Evolutionary conservation across 2,888 invertebrate genomes (phyloP).

Genomic region (Ctenicera cuprea): DNA sequence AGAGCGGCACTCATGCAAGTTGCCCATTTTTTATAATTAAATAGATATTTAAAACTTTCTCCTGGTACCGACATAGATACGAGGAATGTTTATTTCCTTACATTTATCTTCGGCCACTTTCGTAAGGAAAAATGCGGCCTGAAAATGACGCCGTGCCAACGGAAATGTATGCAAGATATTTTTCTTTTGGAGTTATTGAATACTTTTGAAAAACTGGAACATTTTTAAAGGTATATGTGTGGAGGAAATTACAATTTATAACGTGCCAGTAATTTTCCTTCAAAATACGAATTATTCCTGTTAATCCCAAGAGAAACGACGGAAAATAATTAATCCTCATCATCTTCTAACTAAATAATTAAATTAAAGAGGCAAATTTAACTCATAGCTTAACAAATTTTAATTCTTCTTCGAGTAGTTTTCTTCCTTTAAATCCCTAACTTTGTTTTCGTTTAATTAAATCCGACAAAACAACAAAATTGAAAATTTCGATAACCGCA

Average conservation of each 20-base stretch:
- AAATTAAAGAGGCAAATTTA: no score
- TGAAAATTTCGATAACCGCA: not conserved
- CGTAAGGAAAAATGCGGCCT: conserved; percentile 10
- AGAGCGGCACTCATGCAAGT: conserved; percentile 22
- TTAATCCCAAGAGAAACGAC: no score
- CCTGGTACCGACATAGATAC: conserved; percentile 19
- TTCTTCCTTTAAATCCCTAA: no score
- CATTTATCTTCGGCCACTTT: conserved; percentile 6
- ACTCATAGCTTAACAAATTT: no score
- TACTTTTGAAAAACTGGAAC: not conserved
- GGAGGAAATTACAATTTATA: not conserved
- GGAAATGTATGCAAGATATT: conserved; percentile 30
- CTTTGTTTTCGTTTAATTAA: no score
- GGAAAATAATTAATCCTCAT: no score
- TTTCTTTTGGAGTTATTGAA: conserved; percentile 25
- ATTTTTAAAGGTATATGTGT: not conserved
- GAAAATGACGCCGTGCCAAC: conserved; percentile 16
- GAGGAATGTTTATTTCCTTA: conserved; percentile 10
- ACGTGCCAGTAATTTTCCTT: not conserved
- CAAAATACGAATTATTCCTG: no score
- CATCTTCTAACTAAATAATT: no score
- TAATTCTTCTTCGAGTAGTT: no score
- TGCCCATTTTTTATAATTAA: conserved; percentile 27
- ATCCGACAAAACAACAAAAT: not conserved
- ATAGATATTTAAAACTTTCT: conserved; percentile 24